Evolutionary conservation across 2,797 vertebrate species (phyloP), one percentile per base, ranked within the genome.

Genomic region (Notolabrus celidotus): DNA sequence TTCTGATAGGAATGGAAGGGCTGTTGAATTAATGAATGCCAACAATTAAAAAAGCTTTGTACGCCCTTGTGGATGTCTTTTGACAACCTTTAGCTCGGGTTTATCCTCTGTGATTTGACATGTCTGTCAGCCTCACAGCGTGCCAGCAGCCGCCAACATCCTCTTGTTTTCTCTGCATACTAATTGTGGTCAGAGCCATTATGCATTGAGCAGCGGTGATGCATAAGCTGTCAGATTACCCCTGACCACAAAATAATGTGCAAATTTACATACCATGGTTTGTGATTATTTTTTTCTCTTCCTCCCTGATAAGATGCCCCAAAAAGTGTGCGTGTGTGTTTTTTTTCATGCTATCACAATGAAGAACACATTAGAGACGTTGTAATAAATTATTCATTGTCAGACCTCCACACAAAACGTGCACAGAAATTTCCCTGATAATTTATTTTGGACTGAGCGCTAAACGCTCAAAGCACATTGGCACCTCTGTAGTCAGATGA

Each of bases 181-280:
- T 92, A 93, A 94, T 93, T 91, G 84, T 89, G 89, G 85, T 88
- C 88, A 87, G 73, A 84, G 86, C 72, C 77, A 87, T 90, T 88
- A 88, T 86, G 84, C 84, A 78, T 61, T 57, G 74, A 80, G 77
- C 66, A 82, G 76, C 78, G 53, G 89, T 88, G 86, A 86, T 88
- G 90, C 87, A 83, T 79, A 83, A 83, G 53, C 84, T 89, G 91
- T 92, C 92, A 91, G 86, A 91, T 90, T 89, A 86, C 63, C 75
- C 60, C 76, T 90, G 86, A 91, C 85, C 85, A 82, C 86, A 90
- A 90, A 92, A 89, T 92, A 90, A 93, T 87, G 88, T 90, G 88
- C 84, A 88, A 83, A 93, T 92, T 87, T 89, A 82, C 86, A 89
- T 90, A 89, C 80, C 54, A 27, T 49, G 64, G 75, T 87, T 89